Conservation (phyloP, 2,888 invertebrate species). For the Gymnocheta viridis region DNA sequence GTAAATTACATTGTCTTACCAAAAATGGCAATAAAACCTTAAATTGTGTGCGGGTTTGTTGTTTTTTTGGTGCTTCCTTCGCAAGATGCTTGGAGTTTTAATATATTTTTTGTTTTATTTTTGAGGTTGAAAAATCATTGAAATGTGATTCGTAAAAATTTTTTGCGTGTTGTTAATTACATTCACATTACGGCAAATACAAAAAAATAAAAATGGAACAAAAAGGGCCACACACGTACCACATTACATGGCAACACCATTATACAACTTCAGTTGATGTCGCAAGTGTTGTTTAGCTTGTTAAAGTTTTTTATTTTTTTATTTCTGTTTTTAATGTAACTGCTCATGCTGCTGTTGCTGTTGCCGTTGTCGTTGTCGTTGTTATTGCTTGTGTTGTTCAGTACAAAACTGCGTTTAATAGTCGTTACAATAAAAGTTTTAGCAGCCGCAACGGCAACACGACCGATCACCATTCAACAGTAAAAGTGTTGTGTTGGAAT, state of each 20-base stretch:
- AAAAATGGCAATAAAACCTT: conserved; percentile 65
- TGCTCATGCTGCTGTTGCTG: conserved; percentile 3
- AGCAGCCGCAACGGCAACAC: conserved; percentile 28
- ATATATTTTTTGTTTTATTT: too few relatives aligned
- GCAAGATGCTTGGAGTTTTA: neutral
- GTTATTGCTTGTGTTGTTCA: conserved; percentile 30
- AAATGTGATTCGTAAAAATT: conserved; percentile 41
- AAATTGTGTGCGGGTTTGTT: conserved; percentile 4
- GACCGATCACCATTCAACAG: conserved; percentile 50
- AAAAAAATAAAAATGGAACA: conserved; percentile 3
- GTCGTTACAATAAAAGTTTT: conserved; percentile 39
- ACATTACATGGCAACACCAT: conserved; percentile 53
- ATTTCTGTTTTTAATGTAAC: neutral
- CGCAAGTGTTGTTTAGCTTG: conserved; percentile 69
- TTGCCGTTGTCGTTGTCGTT: conserved; percentile 7
- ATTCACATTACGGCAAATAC: conserved; percentile 59
- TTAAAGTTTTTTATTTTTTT: conserved; percentile 43
- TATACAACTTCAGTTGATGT: conserved; percentile 63
- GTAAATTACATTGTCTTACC: conserved; percentile 64
- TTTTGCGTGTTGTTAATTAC: conserved; percentile 72
- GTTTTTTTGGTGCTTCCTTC: neutral
- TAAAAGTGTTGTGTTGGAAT: conserved; percentile 72
- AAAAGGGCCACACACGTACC: conserved; percentile 62
- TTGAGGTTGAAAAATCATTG: conserved; percentile 21
- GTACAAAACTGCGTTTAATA: conserved; percentile 36